phyloP scores from a whole-genome alignment of 2,113 vertebrate genomes.

The Pyrgilauda ruficollis region DNA sequence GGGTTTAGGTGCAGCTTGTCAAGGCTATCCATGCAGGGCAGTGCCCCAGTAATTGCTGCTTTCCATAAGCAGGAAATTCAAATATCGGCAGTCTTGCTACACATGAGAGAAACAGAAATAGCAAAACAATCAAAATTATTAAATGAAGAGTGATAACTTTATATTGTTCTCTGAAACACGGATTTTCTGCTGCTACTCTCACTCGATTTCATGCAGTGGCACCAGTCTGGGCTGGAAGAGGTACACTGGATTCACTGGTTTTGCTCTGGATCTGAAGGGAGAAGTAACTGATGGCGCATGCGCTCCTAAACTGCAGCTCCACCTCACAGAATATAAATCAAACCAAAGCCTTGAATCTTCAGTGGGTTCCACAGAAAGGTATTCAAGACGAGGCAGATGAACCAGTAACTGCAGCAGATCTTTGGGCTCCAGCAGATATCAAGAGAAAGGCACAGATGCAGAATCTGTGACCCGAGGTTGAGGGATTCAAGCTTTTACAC shows the following conservation, averaged over 20 bases:
- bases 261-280: background rate
- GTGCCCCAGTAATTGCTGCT: background rate
- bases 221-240: background rate
- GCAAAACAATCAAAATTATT: background rate
- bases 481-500: background rate
- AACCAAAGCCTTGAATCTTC: background rate
- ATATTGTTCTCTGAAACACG: background rate
- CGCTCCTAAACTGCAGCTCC: background rate
- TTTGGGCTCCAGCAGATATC: background rate
- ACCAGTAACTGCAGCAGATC: background rate
- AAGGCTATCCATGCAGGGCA: background rate
- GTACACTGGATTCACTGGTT: background rate
- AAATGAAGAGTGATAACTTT: background rate
- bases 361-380: background rate
- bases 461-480: background rate
- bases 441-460: background rate
- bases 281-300: background rate
- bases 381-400: background rate
- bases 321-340: background rate
- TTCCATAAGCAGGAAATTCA: background rate
- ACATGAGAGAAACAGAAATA: background rate
- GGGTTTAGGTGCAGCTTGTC: background rate
- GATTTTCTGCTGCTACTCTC: background rate
- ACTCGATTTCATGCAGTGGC: background rate
- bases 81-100: background rate